Evolutionary conservation across 2,113 vertebrate species (phyloP).

Genomic region (Solea senegalensis): DNA sequence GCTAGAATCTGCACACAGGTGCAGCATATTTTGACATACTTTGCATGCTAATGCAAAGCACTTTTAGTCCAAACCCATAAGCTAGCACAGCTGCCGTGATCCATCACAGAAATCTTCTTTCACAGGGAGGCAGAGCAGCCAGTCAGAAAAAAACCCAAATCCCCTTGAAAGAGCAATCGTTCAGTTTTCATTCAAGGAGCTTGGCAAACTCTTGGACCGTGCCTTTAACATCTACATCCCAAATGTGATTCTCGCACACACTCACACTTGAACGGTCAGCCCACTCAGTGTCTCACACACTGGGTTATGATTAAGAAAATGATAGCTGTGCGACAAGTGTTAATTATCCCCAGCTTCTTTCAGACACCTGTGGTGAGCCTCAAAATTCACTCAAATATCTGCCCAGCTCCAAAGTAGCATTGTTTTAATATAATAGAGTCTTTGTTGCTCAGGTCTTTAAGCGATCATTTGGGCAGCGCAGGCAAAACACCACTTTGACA

Average conservation of each 20-base stretch:
- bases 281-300: constrained; percentile 3
- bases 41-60: neutral
- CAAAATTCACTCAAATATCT: constrained; percentile 5
- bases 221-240: constrained; percentile 2
- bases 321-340: constrained; percentile 36
- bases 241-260: constrained; percentile 2
- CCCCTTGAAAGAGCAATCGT: neutral
- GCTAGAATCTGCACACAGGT: neutral
- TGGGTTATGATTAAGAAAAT: too few relatives aligned
- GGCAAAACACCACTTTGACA: neutral
- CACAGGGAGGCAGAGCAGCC: constrained; percentile 3
- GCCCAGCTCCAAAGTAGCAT: neutral
- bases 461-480: neutral
- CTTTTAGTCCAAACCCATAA: neutral
- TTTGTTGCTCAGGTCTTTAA: neutral
- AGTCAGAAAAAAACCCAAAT: constrained; percentile 4
- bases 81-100: neutral
- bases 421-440: neutral
- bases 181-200: neutral
- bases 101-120: neutral
- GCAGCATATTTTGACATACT: neutral
- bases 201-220: neutral
- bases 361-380: neutral
- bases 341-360: constrained; percentile 19
- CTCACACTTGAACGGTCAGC: neutral